These are phyloP conservation scores for Meiosimyza decipiens DNA, from an alignment of 2,888 invertebrate genomes.

Conservation along the genomic window DNA sequence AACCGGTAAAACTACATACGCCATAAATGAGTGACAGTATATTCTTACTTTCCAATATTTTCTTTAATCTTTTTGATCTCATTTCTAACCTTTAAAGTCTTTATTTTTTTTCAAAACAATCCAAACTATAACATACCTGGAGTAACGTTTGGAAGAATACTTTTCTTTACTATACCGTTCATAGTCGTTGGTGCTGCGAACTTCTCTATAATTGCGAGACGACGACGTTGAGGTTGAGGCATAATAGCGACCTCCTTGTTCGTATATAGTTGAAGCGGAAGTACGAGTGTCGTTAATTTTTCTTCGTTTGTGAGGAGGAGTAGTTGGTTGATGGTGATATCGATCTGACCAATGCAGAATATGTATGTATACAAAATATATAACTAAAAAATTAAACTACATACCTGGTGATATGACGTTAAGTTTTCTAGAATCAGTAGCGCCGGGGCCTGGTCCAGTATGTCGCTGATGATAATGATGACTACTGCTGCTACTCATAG, in stretches of 20 bases:
- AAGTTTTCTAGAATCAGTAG: constrained; percentile 54
- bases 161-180: constrained; percentile 62
- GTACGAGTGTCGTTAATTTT: constrained; percentile 58
- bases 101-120: no score
- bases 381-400: constrained; percentile 13
- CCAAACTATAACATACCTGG: constrained; percentile 51
- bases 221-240: constrained; percentile 36
- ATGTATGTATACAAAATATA: no score
- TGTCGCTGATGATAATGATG: constrained; percentile 60
- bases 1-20: no score
- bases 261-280: constrained; percentile 47
- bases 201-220: constrained; percentile 37
- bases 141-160: constrained; percentile 55
- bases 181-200: constrained; percentile 50
- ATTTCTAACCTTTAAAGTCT: no score
- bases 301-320: constrained; percentile 65
- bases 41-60: no score
- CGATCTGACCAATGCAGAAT: constrained; percentile 50
- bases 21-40: no score
- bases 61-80: no score
- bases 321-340: constrained; percentile 62
- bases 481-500: constrained; percentile 42
- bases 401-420: constrained; percentile 62
- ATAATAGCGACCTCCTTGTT: constrained; percentile 56
- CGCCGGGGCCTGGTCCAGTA: constrained; percentile 44